These are phyloP conservation scores for Mobula birostris DNA, from an alignment of 2,113 vertebrate species.

Conservation along the genomic window DNA sequence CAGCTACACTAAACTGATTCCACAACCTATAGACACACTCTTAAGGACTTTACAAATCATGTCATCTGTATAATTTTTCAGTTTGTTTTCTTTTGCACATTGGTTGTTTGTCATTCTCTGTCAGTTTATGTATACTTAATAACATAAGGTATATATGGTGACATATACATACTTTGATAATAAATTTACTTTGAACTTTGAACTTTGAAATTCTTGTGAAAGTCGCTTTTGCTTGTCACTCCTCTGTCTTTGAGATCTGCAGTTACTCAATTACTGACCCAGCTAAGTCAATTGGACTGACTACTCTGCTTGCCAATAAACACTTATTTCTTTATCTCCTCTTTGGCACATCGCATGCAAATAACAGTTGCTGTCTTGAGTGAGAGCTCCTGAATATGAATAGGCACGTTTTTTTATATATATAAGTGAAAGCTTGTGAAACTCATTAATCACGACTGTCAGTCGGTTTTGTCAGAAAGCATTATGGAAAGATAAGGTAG, in stretches of 20 bases:
- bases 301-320: background rate
- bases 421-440: conserved; percentile 10
- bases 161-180: too few species aligned
- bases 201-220: background rate
- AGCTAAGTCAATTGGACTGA: background rate
- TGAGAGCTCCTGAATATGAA: conserved; percentile 15
- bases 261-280: conserved; percentile 3
- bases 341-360: conserved; percentile 1
- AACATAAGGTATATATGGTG: too few species aligned
- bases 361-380: background rate
- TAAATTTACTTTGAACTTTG: too few species aligned
- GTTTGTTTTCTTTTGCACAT: too few species aligned
- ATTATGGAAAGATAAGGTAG: background rate
- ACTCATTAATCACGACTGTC: background rate
- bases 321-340: conserved; percentile 25
- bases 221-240: conserved; percentile 26
- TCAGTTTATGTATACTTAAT: too few species aligned
- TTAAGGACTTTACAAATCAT: too few species aligned
- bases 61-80: too few species aligned
- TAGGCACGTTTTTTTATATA: background rate
- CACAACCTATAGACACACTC: too few species aligned
- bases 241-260: conserved; percentile 1
- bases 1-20: too few species aligned
- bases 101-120: too few species aligned
- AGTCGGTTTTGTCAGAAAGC: background rate